Percentiles rank a stretch among this genome's conserved stretches.
Conservation (phyloP, 2,888 invertebrate species). For the Stenodera caucasica region DNA sequence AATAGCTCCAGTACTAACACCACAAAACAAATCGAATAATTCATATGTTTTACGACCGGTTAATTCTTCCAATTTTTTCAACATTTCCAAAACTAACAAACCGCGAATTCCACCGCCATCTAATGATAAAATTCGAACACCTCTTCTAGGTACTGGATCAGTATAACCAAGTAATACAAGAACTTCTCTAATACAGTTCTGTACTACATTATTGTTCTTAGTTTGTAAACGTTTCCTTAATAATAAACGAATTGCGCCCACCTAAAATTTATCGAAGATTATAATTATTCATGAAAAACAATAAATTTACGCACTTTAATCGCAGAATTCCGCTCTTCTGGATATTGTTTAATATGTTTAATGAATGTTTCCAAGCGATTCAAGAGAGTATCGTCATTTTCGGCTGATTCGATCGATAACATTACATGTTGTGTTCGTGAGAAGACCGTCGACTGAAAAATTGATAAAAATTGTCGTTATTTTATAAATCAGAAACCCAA, state of each 20-base stretch:
- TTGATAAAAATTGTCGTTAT: not conserved
- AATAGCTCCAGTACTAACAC: constrained; percentile 84
- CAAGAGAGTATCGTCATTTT: constrained; percentile 61
- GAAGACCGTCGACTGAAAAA: constrained; percentile 61
- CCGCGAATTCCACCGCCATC: constrained; percentile 92
- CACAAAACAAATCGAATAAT: constrained; percentile 85
- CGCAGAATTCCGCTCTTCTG: constrained; percentile 71
- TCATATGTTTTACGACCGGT: constrained; percentile 77
- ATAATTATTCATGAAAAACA: not conserved
- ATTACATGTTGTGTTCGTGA: constrained; percentile 69
- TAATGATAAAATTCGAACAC: constrained; percentile 79
- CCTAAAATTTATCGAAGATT: constrained; percentile 53
- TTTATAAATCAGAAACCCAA: not conserved
- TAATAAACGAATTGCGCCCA: constrained; percentile 67
- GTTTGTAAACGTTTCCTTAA: constrained; percentile 59
- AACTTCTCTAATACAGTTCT: constrained; percentile 55
- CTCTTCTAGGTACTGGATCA: constrained; percentile 69
- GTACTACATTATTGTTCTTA: constrained; percentile 47
- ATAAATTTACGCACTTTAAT: constrained; percentile 60
- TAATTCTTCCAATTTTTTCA: constrained; percentile 74
- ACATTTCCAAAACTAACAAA: constrained; percentile 80
- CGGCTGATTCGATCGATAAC: constrained; percentile 62
- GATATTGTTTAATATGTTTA: constrained; percentile 69
- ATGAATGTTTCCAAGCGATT: constrained; percentile 70
- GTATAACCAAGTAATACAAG: constrained; percentile 71